phyloP scores from a whole-genome alignment of 2,113 vertebrate species.

The Protobothrops flavoviridis region DNA sequence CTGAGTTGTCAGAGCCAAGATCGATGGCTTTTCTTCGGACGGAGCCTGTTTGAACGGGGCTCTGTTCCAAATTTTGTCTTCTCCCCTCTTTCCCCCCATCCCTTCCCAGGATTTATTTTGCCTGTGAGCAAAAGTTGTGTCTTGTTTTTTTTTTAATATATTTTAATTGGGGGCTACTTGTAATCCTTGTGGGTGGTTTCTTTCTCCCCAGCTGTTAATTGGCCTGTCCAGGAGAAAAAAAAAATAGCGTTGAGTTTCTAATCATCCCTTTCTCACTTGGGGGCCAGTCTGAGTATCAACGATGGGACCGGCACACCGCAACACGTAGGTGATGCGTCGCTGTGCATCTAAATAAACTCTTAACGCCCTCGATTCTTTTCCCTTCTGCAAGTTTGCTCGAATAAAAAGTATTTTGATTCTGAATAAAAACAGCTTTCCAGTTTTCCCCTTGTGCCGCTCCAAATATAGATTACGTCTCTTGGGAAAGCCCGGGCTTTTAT shows the following conservation, averaged over 20 bases:
- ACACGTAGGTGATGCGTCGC: not conserved
- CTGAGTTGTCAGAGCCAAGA: constrained; percentile 3
- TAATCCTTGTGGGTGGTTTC: not conserved
- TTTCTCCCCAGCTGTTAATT: no score
- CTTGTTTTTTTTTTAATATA: not conserved
- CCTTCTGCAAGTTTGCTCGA: not conserved
- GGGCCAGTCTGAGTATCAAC: not conserved
- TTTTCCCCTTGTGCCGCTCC: no score
- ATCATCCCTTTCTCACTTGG: not conserved
- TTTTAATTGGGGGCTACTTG: not conserved
- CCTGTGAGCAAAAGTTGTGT: not conserved
- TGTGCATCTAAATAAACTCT: not conserved
- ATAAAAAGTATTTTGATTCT: not conserved
- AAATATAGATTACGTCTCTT: no score
- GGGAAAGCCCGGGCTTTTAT: no score
- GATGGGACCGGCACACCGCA: not conserved
- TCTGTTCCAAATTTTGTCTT: not conserved
- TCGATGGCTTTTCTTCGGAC: not conserved
- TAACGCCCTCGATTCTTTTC: not conserved
- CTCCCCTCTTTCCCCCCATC: not conserved
- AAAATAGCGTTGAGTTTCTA: not conserved
- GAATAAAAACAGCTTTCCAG: no score
- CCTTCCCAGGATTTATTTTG: not conserved
- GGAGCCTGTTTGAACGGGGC: not conserved
- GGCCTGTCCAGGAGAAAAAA: no score